These are phyloP conservation scores for Chironomus riparius DNA, from an alignment of 2,888 invertebrate genomes.

Conservation along the genomic window DNA sequence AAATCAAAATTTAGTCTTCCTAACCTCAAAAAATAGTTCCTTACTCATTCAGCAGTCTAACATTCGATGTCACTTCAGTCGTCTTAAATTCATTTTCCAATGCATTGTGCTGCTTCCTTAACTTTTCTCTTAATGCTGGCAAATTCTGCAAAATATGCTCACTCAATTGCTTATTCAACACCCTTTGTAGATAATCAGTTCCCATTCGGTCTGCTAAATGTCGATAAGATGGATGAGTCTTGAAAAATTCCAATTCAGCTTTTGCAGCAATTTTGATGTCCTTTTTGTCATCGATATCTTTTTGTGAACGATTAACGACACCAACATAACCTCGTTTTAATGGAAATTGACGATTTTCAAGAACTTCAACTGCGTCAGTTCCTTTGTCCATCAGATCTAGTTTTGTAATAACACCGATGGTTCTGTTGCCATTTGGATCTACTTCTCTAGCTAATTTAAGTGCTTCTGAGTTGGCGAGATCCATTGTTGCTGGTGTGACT, in stretches of 20 bases:
- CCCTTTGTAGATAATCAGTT: conserved; percentile 92
- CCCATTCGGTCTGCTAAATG: conserved; percentile 97
- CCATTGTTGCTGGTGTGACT: conserved; percentile 94
- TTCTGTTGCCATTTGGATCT: conserved; percentile 90
- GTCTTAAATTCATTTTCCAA: conserved; percentile 99
- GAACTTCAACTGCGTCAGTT: conserved; percentile 94
- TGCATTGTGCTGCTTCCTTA: conserved; percentile 89
- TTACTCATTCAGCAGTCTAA: conserved; percentile 87
- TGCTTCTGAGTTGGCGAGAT: conserved; percentile 98
- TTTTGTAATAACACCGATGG: conserved; percentile 98
- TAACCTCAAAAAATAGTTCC: neutral
- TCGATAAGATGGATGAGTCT: conserved; percentile 92
- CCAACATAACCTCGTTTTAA: conserved; percentile 94
- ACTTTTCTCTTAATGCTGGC: conserved; percentile 87
- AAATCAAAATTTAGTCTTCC: neutral
- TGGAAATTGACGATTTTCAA: conserved; percentile 93
- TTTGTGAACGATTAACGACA: conserved; percentile 97
- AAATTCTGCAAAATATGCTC: conserved; percentile 98
- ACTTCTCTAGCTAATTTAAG: conserved; percentile 96
- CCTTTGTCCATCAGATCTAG: conserved; percentile 99
- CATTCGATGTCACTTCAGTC: conserved; percentile 96
- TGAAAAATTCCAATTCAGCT: conserved; percentile 96
- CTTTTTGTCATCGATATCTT: conserved; percentile 96
- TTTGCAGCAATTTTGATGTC: conserved; percentile 91
- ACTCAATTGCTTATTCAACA: conserved; percentile 95